Evolutionary conservation across 2,113 vertebrate genomes (phyloP).

Genomic region (Bujurquina vittata): DNA sequence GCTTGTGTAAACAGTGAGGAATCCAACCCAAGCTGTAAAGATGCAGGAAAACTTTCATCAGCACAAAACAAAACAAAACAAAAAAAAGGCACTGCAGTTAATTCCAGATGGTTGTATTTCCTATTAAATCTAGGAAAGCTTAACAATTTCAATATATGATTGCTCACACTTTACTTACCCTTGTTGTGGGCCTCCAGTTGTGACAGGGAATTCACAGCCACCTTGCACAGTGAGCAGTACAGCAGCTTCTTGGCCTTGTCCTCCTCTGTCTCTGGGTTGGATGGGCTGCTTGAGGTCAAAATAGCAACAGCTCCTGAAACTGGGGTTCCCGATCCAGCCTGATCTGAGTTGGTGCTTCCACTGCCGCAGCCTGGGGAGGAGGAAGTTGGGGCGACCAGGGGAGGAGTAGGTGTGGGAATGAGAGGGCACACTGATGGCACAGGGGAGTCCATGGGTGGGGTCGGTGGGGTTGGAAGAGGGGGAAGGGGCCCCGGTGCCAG

Average conservation of each 20-base stretch:
- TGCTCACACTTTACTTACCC: constrained; percentile 76
- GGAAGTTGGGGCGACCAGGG: constrained; percentile 64
- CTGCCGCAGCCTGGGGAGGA: constrained; percentile 70
- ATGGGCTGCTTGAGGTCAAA: constrained; percentile 50
- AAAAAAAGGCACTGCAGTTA: neutral
- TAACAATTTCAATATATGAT: neutral
- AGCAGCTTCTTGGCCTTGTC: constrained; percentile 91
- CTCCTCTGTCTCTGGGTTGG: constrained; percentile 85
- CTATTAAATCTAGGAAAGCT: neutral
- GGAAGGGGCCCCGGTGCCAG: constrained; percentile 63
- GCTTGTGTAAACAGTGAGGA: constrained; percentile 22
- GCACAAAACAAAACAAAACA: neutral
- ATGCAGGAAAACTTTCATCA: constrained; percentile 2
- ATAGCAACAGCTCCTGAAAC: constrained; percentile 38
- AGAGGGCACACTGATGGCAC: constrained; percentile 65
- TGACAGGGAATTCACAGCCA: constrained; percentile 92
- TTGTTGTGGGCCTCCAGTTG: constrained; percentile 97
- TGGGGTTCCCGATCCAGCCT: constrained; percentile 36
- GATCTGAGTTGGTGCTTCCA: constrained; percentile 62
- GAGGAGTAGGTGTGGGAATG: constrained; percentile 59
- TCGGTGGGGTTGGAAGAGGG: constrained; percentile 56
- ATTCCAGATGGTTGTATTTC: neutral
- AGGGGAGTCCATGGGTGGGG: constrained; percentile 74
- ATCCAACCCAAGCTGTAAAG: neutral
- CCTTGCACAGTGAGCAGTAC: constrained; percentile 93